Evolutionary conservation across 2,797 vertebrate species (phyloP).

Genomic region (Staurois parvus): DNA sequence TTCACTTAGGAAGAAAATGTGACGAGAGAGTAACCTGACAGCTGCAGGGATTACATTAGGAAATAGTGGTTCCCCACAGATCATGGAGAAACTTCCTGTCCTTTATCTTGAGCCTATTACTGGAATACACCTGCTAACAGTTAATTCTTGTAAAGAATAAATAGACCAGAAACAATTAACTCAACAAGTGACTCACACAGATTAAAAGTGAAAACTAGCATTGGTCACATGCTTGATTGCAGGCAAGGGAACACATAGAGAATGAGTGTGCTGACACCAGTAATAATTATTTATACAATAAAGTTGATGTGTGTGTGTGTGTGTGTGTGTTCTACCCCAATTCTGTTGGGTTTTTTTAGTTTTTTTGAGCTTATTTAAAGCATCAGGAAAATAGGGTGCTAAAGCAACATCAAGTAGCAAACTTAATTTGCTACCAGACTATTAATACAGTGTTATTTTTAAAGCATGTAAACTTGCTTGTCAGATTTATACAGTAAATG

Average conservation of each 20-base stretch:
- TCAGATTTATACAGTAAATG: too few species aligned
- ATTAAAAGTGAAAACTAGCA: conserved; percentile 67
- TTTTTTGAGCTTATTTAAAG: conserved; percentile 12
- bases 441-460: too few species aligned
- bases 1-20: conserved; percentile 64
- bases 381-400: background rate
- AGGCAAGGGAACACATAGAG: conserved; percentile 15
- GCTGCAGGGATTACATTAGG: conserved; percentile 66
- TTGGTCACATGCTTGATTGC: conserved; percentile 47
- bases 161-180: conserved; percentile 79
- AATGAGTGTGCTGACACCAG: conserved; percentile 21
- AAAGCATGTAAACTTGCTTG: too few species aligned
- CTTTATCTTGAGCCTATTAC: conserved; percentile 78
- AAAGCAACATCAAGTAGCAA: conserved; percentile 1
- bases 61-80: conserved; percentile 74
- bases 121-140: conserved; percentile 77
- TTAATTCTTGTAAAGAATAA: conserved; percentile 81
- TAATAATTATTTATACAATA: conserved; percentile 36
- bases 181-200: conserved; percentile 68
- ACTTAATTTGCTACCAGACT: too few species aligned
- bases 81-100: conserved; percentile 74
- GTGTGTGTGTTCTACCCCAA: background rate
- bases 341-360: background rate
- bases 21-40: conserved; percentile 72
- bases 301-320: conserved; percentile 1